phyloP scores from a whole-genome alignment of 2,888 invertebrate species.

The Dolichopus griseipennis region DNA sequence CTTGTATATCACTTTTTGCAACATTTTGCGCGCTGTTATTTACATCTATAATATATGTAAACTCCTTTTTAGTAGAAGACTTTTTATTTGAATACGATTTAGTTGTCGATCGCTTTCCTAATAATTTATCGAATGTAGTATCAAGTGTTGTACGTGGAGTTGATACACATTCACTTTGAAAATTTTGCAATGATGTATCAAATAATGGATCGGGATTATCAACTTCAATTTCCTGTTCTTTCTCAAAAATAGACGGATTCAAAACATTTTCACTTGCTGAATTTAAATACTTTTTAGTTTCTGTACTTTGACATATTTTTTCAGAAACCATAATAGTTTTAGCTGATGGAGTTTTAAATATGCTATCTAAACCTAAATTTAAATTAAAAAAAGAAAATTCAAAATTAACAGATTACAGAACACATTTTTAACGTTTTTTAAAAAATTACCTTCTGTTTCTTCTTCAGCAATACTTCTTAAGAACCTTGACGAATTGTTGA shows the following conservation, averaged over 20 bases:
- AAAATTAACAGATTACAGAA: background rate
- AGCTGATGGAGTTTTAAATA: constrained; percentile 31
- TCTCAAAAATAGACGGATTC: background rate
- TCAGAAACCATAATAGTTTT: constrained; percentile 2
- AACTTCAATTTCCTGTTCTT: background rate
- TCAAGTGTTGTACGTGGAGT: constrained; percentile 21
- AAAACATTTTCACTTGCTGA: constrained; percentile 14
- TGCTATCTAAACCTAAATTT: constrained; percentile 26
- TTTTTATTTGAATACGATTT: too few species aligned
- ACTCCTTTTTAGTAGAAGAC: too few species aligned
- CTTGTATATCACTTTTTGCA: constrained; percentile 25
- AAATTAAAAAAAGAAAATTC: background rate
- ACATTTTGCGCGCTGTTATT: too few species aligned
- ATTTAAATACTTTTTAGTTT: background rate
- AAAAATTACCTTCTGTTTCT: background rate
- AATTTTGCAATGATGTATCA: background rate
- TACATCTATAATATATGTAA: too few species aligned
- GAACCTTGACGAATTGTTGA: background rate
- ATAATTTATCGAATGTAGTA: constrained; percentile 28
- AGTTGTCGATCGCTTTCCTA: constrained; percentile 20
- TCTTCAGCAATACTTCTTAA: background rate
- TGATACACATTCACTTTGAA: background rate
- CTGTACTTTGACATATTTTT: background rate
- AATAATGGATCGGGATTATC: background rate
- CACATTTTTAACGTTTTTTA: too few species aligned